Conservation (phyloP, 2,888 invertebrate species). For the Hofmannophila pseudospretella region DNA sequence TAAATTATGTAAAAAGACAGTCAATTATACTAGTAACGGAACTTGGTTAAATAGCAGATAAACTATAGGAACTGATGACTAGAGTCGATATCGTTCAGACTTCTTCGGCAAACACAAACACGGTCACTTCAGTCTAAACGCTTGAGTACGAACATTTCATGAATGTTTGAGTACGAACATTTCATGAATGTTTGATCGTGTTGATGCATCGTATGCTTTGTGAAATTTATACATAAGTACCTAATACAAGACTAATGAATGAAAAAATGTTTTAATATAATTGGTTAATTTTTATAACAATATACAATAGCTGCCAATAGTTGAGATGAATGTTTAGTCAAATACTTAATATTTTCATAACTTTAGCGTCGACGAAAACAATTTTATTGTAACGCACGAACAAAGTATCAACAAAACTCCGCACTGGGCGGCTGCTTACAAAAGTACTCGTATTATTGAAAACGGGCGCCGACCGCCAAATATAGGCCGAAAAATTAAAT, state of each 20-base stretch:
- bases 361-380: slow-evolving; percentile 27
- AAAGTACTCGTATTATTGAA: slow-evolving; percentile 3
- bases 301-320: slow-evolving; percentile 64
- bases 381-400: slow-evolving; percentile 7
- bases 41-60: not conserved
- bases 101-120: slow-evolving; percentile 38
- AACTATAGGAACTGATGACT: slow-evolving; percentile 37
- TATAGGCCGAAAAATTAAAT: slow-evolving; percentile 63
- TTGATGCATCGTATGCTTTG: slow-evolving; percentile 16
- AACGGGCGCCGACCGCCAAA: slow-evolving; percentile 25
- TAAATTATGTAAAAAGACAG: too few species aligned
- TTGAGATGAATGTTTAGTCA: slow-evolving; percentile 45
- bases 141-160: too few species aligned
- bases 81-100: slow-evolving; percentile 43
- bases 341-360: slow-evolving; percentile 31
- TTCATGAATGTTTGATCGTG: not conserved
- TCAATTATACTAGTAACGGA: not conserved
- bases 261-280: slow-evolving; percentile 18
- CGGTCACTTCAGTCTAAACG: slow-evolving; percentile 14
- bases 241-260: slow-evolving; percentile 13
- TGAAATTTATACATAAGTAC: slow-evolving; percentile 14
- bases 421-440: slow-evolving; percentile 14
- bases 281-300: slow-evolving; percentile 20
- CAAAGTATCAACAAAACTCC: slow-evolving; percentile 13
- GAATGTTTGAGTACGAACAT: too few species aligned